A percentile compares a stretch with the other conserved stretches of the same genome.
Conservation (phyloP, 53 echinoderm and acorn worm species). For the Astropecten irregularis region DNA sequence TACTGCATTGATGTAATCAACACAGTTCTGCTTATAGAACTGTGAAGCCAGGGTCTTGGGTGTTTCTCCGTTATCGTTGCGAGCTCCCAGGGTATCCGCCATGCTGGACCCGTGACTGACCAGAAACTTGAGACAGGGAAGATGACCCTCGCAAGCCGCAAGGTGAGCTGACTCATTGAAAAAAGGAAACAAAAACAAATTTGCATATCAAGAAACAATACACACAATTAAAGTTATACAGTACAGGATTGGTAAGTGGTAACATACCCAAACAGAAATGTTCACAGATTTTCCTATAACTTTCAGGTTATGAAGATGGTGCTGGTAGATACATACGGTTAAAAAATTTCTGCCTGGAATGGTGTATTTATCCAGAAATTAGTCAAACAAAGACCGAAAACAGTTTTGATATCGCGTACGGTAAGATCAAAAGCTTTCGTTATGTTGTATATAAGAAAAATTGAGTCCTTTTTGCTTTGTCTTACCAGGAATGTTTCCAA, state of each 20-base stretch:
- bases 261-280: too few species aligned
- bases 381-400: too few species aligned
- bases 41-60: slow-evolving; percentile 96
- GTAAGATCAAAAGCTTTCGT: background rate
- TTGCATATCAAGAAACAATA: background rate
- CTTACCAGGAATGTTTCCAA: slow-evolving; percentile 93
- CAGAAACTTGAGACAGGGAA: slow-evolving; percentile 94
- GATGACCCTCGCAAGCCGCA: slow-evolving; percentile 91
- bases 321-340: too few species aligned
- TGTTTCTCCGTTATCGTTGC: slow-evolving; percentile 98
- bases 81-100: slow-evolving; percentile 81
- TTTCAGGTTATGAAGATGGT: too few species aligned
- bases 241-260: too few species aligned
- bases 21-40: slow-evolving; percentile 98
- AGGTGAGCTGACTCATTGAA: slow-evolving; percentile 96
- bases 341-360: too few species aligned
- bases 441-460: too few species aligned
- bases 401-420: too few species aligned
- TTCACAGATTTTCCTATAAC: too few species aligned
- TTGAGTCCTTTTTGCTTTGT: too few species aligned
- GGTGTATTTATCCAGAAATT: too few species aligned
- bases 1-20: slow-evolving; percentile 98
- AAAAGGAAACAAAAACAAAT: too few species aligned
- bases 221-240: background rate
- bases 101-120: slow-evolving; percentile 86